These are phyloP conservation scores for Hybognathus amarus DNA, from an alignment of 2,797 vertebrate genomes.

Conservation along the genomic window DNA sequence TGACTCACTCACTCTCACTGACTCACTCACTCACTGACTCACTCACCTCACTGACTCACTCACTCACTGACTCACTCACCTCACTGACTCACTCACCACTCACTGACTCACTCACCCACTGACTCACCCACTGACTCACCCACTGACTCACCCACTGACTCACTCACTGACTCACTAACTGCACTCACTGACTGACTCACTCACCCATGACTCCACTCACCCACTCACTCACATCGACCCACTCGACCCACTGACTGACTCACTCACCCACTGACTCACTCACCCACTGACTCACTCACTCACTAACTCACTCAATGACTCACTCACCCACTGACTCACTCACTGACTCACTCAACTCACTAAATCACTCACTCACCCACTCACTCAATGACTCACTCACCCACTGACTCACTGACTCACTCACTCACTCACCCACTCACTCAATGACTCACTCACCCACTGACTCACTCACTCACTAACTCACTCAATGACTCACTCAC, in stretches of 20 bases:
- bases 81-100: neutral
- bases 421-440: too few relatives aligned
- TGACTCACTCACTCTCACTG: neutral
- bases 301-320: too few relatives aligned
- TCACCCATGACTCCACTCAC: too few relatives aligned
- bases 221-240: too few relatives aligned
- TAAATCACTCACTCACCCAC: neutral
- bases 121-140: rapidly evolving
- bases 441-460: neutral
- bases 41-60: too few relatives aligned
- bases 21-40: neutral
- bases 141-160: neutral
- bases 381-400: neutral
- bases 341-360: too few relatives aligned
- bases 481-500: neutral
- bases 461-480: too few relatives aligned
- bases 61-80: too few relatives aligned
- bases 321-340: neutral
- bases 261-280: neutral
- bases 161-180: neutral
- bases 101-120: neutral
- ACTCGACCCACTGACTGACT: neutral
- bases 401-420: too few relatives aligned
- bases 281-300: too few relatives aligned
- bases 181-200: neutral